Conservation (phyloP, 1,140 invertebrate genomes). For the Sarcophaga bullata region DNA sequence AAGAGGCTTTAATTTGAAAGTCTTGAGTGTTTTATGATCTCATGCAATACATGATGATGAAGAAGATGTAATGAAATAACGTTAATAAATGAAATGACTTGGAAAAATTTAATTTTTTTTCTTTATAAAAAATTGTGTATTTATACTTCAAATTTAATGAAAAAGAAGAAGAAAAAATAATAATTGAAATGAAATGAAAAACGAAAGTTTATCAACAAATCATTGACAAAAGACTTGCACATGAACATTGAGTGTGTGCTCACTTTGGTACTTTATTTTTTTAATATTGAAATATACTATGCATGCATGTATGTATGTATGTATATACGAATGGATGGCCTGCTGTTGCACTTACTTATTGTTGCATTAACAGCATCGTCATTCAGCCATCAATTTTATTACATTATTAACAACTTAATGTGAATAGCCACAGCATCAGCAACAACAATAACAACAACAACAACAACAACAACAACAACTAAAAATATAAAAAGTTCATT, state of each 20-base stretch:
- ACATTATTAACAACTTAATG: slow-evolving; percentile 39
- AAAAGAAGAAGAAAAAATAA: too few species aligned
- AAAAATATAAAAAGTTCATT: slow-evolving; percentile 30
- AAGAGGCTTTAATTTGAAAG: slow-evolving; percentile 22
- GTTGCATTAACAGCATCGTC: neutral
- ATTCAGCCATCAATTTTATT: slow-evolving; percentile 35
- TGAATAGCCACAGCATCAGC: neutral
- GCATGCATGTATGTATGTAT: too few species aligned
- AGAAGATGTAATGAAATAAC: neutral
- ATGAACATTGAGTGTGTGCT: neutral
- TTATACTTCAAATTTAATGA: neutral
- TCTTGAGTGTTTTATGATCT: slow-evolving; percentile 27
- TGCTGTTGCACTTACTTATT: neutral
- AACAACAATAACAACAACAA: too few species aligned
- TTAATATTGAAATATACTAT: neutral
- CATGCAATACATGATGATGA: too few species aligned
- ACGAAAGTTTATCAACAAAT: slow-evolving; percentile 39
- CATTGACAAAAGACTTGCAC: slow-evolving; percentile 11
- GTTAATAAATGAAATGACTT: slow-evolving; percentile 29
- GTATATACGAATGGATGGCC: too few species aligned
- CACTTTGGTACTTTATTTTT: neutral
- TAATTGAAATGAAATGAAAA: neutral
- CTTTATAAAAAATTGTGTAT: neutral
- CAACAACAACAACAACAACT: neutral
- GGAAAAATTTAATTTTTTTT: neutral